Conservation (phyloP, 2,797 vertebrate species). For the Gephyroberyx darwinii region DNA sequence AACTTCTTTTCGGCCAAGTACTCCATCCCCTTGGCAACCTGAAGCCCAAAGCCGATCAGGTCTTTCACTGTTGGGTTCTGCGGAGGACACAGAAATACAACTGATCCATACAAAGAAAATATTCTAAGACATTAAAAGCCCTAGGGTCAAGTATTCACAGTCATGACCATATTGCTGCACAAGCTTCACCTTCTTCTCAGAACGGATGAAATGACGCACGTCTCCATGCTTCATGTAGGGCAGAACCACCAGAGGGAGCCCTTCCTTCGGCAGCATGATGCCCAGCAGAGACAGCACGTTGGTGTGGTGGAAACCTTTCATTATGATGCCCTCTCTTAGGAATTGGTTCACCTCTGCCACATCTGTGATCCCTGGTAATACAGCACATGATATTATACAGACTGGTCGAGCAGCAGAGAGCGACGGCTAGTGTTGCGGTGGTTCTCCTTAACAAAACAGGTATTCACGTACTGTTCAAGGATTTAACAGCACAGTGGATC, state of each 20-base stretch:
- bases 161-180: not conserved
- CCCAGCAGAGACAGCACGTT: constrained; percentile 93
- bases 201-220: constrained; percentile 91
- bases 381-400: constrained; percentile 8
- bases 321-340: constrained; percentile 93
- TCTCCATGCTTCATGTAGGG: constrained; percentile 97
- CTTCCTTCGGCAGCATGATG: constrained; percentile 89
- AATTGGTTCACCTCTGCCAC: constrained; percentile 93
- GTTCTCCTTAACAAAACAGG: constrained; percentile 8
- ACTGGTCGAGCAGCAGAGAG: not conserved
- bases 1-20: constrained; percentile 95
- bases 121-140: not conserved
- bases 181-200: constrained; percentile 84
- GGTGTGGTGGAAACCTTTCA: constrained; percentile 92
- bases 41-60: constrained; percentile 93
- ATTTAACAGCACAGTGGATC: constrained; percentile 91
- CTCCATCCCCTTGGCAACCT: constrained; percentile 95
- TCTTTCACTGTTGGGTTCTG: constrained; percentile 97
- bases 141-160: constrained; percentile 5
- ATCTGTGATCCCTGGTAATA: constrained; percentile 89
- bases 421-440: not conserved
- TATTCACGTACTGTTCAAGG: constrained; percentile 86
- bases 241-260: constrained; percentile 91
- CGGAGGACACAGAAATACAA: constrained; percentile 17
- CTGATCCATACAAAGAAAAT: not conserved